Conservation (phyloP, 2,113 vertebrate genomes). For the Crotophaga sulcirostris region DNA sequence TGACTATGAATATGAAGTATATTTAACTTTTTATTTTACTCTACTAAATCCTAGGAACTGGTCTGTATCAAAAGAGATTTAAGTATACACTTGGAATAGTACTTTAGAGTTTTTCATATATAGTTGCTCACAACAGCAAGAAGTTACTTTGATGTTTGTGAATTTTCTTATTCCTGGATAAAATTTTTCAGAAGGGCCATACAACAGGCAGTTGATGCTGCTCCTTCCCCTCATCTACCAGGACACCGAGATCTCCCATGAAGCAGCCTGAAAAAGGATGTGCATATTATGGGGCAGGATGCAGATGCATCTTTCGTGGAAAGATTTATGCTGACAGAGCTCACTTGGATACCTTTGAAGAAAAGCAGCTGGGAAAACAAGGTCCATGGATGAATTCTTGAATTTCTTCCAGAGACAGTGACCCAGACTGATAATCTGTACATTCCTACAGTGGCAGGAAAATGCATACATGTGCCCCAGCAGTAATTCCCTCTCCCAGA, state of each 20-base stretch:
- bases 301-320: neutral
- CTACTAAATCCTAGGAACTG: neutral
- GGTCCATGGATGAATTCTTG: neutral
- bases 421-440: neutral
- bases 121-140: neutral
- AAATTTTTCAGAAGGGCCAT: neutral
- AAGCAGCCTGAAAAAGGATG: neutral
- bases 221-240: neutral
- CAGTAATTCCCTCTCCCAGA: neutral
- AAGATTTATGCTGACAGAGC: neutral
- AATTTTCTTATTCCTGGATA: neutral
- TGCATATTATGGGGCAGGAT: neutral
- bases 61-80: neutral
- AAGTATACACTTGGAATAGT: neutral
- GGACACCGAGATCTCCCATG: neutral
- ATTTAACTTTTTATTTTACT: neutral
- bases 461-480: neutral
- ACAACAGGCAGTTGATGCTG: neutral
- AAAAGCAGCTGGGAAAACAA: constrained; percentile 34
- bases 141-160: neutral
- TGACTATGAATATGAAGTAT: neutral
- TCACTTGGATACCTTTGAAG: neutral
- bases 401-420: neutral
- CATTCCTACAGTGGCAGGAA: neutral
- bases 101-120: neutral